Percentiles rank a stretch among this genome's conserved stretches.
Evolutionary conservation across 2,113 vertebrate species (phyloP).

Genomic region (Tricholaema leucomelas): DNA sequence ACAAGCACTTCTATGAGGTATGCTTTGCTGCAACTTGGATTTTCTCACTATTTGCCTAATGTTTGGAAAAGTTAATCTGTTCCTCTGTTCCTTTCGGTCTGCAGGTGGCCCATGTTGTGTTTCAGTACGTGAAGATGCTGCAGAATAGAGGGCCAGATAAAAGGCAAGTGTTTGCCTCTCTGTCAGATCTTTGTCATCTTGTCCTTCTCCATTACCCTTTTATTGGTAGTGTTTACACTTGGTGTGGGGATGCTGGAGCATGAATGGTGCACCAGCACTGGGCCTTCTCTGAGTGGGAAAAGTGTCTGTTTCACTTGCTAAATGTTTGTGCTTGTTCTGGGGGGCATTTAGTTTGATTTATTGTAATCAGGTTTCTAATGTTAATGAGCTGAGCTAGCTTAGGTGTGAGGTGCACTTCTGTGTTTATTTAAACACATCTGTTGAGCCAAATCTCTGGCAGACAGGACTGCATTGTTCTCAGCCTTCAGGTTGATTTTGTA

Average conservation of each 20-base stretch:
- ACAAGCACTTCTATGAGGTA: conserved; percentile 94
- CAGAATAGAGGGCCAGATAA: conserved; percentile 89
- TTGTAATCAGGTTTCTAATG: background rate
- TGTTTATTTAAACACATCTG: background rate
- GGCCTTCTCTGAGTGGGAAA: background rate
- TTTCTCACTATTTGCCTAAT: background rate
- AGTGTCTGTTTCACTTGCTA: rapidly evolving
- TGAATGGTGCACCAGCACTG: background rate
- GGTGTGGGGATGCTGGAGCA: background rate
- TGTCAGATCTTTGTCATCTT: background rate
- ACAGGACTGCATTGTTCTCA: background rate
- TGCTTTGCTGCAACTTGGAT: background rate
- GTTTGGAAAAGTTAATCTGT: background rate
- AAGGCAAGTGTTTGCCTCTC: conserved; percentile 74
- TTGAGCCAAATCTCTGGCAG: background rate
- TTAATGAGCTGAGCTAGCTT: background rate
- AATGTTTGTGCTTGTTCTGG: background rate
- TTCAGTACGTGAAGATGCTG: conserved; percentile 97
- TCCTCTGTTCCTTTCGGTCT: conserved; percentile 46
- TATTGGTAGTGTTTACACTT: background rate
- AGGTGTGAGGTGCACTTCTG: background rate
- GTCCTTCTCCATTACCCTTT: background rate
- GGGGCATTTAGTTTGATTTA: background rate
- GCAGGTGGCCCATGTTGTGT: conserved; percentile 91
- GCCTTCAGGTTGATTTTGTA: background rate